Evolutionary conservation across 2,888 invertebrate species (phyloP).

Genomic region (Spicauda simplicius): DNA sequence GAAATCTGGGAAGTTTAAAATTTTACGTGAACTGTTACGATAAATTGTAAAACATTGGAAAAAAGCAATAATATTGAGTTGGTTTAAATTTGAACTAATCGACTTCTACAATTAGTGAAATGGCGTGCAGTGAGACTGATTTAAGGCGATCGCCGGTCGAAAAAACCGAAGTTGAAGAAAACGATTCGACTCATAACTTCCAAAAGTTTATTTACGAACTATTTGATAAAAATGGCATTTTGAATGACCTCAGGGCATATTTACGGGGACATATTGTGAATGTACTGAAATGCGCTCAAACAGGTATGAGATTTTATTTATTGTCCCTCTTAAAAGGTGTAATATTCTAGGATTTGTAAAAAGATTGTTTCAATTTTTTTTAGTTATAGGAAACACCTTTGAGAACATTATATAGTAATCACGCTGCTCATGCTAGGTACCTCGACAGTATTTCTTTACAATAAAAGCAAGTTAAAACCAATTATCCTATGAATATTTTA

Average conservation of each 20-base stretch:
- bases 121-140: constrained; percentile 52
- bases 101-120: constrained; percentile 44
- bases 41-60: neutral
- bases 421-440: too few species aligned
- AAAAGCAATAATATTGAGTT: neutral
- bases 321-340: neutral
- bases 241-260: constrained; percentile 84
- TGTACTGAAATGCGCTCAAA: constrained; percentile 79
- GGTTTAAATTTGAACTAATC: neutral
- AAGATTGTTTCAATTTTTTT: too few species aligned
- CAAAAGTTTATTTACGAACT: constrained; percentile 83
- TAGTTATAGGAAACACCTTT: too few species aligned
- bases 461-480: too few species aligned
- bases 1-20: constrained; percentile 71
- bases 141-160: constrained; percentile 39
- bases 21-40: constrained; percentile 52
- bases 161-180: constrained; percentile 45
- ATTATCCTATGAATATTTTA: too few species aligned
- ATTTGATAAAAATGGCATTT: constrained; percentile 86
- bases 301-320: constrained; percentile 49
- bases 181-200: constrained; percentile 78
- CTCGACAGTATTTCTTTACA: too few species aligned
- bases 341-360: neutral
- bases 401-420: too few species aligned
- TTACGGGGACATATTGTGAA: constrained; percentile 85